Percentiles rank a stretch among this genome's conserved stretches.
phyloP scores from a whole-genome alignment of 2,888 invertebrate species.

The Parnassius orleans region DNA sequence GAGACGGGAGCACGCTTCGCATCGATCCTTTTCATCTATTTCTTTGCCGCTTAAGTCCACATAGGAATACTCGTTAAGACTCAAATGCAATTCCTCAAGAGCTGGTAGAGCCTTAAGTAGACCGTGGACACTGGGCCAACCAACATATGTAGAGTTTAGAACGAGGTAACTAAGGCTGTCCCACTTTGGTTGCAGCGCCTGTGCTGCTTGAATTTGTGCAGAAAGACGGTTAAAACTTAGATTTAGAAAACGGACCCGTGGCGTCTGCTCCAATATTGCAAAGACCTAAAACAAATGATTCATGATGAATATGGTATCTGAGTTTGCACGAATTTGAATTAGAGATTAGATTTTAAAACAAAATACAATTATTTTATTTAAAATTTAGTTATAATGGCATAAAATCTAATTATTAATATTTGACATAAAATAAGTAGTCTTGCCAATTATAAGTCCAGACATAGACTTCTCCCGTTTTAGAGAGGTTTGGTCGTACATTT shows the following conservation, averaged over 20 bases:
- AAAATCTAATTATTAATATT: no score
- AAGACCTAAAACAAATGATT: slow-evolving; percentile 82
- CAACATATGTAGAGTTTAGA: slow-evolving; percentile 92
- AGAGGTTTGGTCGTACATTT: no score
- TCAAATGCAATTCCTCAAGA: slow-evolving; percentile 95
- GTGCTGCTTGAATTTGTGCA: slow-evolving; percentile 83
- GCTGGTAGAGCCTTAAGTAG: slow-evolving; percentile 88
- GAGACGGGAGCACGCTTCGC: slow-evolving; percentile 64
- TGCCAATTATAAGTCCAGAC: no score
- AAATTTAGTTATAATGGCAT: no score
- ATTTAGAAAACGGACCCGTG: slow-evolving; percentile 94
- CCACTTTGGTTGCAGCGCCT: slow-evolving; percentile 72
- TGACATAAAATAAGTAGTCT: no score
- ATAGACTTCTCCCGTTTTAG: no score
- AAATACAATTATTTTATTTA: no score
- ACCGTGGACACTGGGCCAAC: slow-evolving; percentile 91
- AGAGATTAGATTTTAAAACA: no score
- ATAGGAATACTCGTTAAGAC: slow-evolving; percentile 92
- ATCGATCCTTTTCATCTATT: slow-evolving; percentile 58
- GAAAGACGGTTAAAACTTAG: slow-evolving; percentile 93
- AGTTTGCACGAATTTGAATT: no score
- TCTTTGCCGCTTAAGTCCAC: slow-evolving; percentile 83
- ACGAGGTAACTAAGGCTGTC: slow-evolving; percentile 88
- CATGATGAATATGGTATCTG: no score
- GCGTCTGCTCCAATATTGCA: slow-evolving; percentile 92